Evolutionary conservation across 2,113 vertebrate genomes (phyloP).

Genomic region (Urocynchramus pylzowi): DNA sequence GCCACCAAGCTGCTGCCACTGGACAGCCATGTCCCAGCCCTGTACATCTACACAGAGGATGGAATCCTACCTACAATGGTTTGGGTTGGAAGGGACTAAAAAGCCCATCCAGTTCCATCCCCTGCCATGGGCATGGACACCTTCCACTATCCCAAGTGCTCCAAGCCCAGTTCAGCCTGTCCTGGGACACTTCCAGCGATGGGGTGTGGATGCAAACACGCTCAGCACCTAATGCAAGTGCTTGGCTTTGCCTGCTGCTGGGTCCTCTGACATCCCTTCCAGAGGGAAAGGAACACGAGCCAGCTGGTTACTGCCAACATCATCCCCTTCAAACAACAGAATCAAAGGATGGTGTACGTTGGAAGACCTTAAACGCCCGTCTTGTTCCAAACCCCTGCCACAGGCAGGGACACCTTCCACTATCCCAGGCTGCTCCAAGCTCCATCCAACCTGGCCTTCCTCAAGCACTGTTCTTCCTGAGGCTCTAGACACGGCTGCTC

Average conservation of each 20-base stretch:
- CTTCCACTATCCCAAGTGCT: background rate
- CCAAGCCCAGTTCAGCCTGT: background rate
- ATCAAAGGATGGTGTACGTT: background rate
- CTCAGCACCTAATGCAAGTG: rapidly evolving
- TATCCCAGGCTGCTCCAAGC: background rate
- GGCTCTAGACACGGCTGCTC: rapidly evolving
- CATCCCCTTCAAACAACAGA: background rate
- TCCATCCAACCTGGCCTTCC: background rate
- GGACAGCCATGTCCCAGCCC: background rate
- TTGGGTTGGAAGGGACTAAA: background rate
- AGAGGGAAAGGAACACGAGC: background rate
- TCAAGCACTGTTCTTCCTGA: background rate
- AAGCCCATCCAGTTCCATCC: background rate
- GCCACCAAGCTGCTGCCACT: rapidly evolving
- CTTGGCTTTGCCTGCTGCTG: background rate
- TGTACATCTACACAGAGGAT: background rate
- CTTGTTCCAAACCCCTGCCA: background rate
- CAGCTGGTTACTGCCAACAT: background rate
- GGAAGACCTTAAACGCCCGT: background rate
- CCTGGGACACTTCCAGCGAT: background rate
- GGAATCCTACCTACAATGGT: background rate
- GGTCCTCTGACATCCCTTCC: rapidly evolving
- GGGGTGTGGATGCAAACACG: rapidly evolving
- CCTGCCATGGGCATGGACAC: background rate
- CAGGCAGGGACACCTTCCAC: background rate